phyloP scores from a whole-genome alignment of 2,888 invertebrate species.

The Colostygia pectinataria region DNA sequence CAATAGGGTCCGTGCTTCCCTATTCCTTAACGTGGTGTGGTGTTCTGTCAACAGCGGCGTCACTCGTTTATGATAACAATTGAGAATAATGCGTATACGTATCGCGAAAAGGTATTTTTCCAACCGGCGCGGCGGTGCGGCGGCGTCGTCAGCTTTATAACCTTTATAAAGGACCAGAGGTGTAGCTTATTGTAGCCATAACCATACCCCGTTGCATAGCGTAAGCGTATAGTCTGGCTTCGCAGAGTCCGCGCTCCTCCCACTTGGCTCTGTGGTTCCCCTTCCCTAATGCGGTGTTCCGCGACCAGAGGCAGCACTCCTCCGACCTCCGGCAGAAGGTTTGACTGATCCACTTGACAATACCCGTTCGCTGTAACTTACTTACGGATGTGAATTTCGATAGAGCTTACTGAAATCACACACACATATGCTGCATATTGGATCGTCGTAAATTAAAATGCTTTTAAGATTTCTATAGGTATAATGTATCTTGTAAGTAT shows the following conservation, averaged over 20 bases:
- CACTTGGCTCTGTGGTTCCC: slow-evolving; percentile 84
- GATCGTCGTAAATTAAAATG: too few species aligned
- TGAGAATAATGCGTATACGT: too few species aligned
- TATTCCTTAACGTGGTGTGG: background rate
- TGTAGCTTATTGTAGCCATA: background rate
- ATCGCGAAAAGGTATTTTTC: too few species aligned
- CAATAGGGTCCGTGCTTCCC: background rate
- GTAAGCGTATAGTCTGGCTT: slow-evolving; percentile 47
- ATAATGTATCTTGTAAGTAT: too few species aligned
- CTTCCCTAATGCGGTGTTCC: slow-evolving; percentile 83
- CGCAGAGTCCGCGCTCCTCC: slow-evolving; percentile 82
- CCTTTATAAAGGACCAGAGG: too few species aligned
- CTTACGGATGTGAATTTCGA: slow-evolving; percentile 17
- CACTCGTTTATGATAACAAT: too few species aligned
- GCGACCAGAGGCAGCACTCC: slow-evolving; percentile 75
- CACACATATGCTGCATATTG: too few species aligned
- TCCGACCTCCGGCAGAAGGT: slow-evolving; percentile 79
- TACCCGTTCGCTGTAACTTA: slow-evolving; percentile 13
- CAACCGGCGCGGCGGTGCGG: too few species aligned
- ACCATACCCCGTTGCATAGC: slow-evolving; percentile 9
- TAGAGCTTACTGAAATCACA: background rate
- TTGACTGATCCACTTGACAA: slow-evolving; percentile 47
- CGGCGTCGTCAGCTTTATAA: too few species aligned
- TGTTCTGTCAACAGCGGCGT: too few species aligned
- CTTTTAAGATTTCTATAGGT: too few species aligned